phyloP scores from a whole-genome alignment of 2,888 invertebrate genomes.

The Listrodromus nycthemerus region DNA sequence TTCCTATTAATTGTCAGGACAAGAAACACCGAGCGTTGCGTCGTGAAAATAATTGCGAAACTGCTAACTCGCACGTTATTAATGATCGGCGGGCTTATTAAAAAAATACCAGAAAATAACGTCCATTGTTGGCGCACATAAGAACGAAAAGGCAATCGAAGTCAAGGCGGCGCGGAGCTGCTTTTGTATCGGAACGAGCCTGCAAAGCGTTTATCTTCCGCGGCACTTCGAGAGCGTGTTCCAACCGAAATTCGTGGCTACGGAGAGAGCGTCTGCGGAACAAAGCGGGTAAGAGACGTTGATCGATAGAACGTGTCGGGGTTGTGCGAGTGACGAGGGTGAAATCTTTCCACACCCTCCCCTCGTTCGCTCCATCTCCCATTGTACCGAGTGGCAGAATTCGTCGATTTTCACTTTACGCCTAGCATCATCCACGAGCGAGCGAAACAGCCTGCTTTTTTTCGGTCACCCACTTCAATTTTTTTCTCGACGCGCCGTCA shows the following conservation, averaged over 20 bases:
- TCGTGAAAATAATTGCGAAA: too few species aligned
- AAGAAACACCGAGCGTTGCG: too few species aligned
- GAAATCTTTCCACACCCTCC: constrained; percentile 39
- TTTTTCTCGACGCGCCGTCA: background rate
- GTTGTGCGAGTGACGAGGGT: constrained; percentile 59
- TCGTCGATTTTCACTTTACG: constrained; percentile 38
- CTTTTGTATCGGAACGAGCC: constrained; percentile 36
- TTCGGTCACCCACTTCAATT: background rate
- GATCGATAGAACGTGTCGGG: constrained; percentile 64
- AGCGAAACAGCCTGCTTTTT: constrained; percentile 22
- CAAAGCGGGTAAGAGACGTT: constrained; percentile 53
- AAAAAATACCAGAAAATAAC: background rate
- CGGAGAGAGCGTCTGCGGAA: constrained; percentile 2
- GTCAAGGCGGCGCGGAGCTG: constrained; percentile 44
- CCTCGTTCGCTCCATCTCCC: constrained; percentile 33
- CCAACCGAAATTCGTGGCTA: constrained; percentile 30
- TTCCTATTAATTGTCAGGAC: too few species aligned
- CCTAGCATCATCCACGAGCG: constrained; percentile 16
- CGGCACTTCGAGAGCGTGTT: constrained; percentile 2
- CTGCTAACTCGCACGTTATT: too few species aligned
- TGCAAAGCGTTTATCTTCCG: constrained; percentile 42
- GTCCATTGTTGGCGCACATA: background rate
- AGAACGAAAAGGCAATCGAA: constrained; percentile 43
- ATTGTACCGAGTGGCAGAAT: constrained; percentile 32
- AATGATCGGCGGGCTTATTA: background rate